Percentiles rank a stretch among this genome's conserved stretches.
Evolutionary conservation across 2,113 vertebrate genomes (phyloP).

Genomic region (Triplophysa tibetana): DNA sequence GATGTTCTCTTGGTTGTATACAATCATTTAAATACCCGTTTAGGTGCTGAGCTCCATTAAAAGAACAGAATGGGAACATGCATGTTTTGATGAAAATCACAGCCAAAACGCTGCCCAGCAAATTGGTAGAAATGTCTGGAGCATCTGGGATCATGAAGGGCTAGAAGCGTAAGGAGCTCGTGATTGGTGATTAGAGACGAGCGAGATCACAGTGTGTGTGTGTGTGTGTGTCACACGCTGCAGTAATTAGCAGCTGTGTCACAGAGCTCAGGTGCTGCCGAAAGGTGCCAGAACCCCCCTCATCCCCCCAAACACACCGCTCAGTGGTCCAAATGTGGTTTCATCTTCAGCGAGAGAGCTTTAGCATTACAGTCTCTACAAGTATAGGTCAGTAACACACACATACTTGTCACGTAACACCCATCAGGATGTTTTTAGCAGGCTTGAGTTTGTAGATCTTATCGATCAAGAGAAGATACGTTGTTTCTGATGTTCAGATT

Average conservation of each 20-base stretch:
- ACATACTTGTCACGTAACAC: neutral
- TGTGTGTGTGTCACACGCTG: constrained; percentile 40
- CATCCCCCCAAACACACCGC: constrained; percentile 30
- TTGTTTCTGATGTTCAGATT: neutral
- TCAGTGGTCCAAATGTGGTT: constrained; percentile 46
- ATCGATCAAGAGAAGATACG: neutral
- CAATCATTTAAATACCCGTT: neutral
- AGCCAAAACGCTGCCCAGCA: constrained; percentile 50
- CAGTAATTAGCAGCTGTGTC: constrained; percentile 72
- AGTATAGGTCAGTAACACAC: neutral
- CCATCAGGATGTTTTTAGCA: constrained; percentile 21
- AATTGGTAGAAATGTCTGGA: constrained; percentile 46
- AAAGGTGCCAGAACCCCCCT: constrained; percentile 43
- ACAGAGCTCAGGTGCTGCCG: constrained; percentile 57
- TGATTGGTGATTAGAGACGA: constrained; percentile 67
- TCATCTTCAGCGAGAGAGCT: neutral
- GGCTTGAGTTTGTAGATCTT: neutral
- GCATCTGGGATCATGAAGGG: constrained; percentile 56
- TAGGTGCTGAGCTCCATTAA: constrained; percentile 15
- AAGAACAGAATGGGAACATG: constrained; percentile 33
- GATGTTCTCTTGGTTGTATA: neutral
- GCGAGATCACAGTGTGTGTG: neutral
- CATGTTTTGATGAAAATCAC: constrained; percentile 39
- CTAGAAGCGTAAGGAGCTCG: constrained; percentile 51
- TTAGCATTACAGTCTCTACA: neutral